These are phyloP conservation scores for Gnatocerus cornutus DNA, from an alignment of 2,888 invertebrate genomes.

Conservation along the genomic window DNA sequence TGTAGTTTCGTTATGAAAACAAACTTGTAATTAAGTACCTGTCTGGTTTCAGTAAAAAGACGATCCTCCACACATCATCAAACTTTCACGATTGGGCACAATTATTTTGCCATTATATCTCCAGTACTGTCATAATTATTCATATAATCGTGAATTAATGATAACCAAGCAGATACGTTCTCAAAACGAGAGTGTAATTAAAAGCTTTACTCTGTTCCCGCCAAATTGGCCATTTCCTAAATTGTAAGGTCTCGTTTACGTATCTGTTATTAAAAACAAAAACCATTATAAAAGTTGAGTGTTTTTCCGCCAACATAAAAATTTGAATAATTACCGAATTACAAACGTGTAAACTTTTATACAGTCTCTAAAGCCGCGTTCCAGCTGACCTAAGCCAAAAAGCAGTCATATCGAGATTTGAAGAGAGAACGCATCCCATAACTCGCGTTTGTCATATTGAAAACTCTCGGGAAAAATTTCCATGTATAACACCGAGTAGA, in stretches of 20 bases:
- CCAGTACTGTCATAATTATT: slow-evolving; percentile 31
- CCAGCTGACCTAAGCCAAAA: slow-evolving; percentile 21
- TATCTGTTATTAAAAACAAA: slow-evolving; percentile 37
- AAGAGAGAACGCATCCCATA: slow-evolving; percentile 18
- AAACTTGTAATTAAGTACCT: not conserved
- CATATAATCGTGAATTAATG: slow-evolving; percentile 36
- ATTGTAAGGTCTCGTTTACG: slow-evolving; percentile 31
- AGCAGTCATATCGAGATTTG: slow-evolving; percentile 20
- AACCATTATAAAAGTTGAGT: slow-evolving; percentile 27
- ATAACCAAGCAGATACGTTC: slow-evolving; percentile 29
- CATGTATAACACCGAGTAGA: slow-evolving; percentile 12
- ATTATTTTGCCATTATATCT: slow-evolving; percentile 34
- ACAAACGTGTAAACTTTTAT: slow-evolving; percentile 19
- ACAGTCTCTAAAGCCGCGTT: slow-evolving; percentile 14
- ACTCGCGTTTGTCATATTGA: slow-evolving; percentile 27
- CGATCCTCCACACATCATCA: not conserved
- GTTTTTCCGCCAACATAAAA: slow-evolving; percentile 33
- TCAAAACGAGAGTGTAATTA: slow-evolving; percentile 28
- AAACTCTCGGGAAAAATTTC: slow-evolving; percentile 30
- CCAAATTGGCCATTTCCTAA: slow-evolving; percentile 37
- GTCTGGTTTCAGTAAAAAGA: not conserved
- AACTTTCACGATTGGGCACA: not conserved
- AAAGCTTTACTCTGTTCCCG: slow-evolving; percentile 37
- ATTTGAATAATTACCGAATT: slow-evolving; percentile 39
- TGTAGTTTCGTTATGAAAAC: not conserved